Evolutionary conservation across 2,888 invertebrate genomes (phyloP), one percentile per base, ranked within the genome.

Genomic region (Teinopalpus imperialis): DNA sequence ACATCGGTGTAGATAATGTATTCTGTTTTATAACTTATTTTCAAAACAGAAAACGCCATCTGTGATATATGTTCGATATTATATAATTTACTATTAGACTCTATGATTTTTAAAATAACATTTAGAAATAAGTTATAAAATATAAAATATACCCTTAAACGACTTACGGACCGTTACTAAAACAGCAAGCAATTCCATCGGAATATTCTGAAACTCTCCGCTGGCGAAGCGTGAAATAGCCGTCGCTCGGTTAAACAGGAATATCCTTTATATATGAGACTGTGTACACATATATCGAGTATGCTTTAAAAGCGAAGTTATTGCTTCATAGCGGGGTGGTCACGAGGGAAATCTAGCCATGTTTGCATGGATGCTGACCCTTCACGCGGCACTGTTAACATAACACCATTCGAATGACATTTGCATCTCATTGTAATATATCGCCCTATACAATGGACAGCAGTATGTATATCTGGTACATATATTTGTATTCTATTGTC

Each of bases 351-450:
- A 85, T 87, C 66, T 66, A 71, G 61, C 55, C 57, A 64, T 69
- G 78, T 81, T 79, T 81, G 76, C 76, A 74, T 77, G 71, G 67
- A 60, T 52, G 69, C 72, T 82, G 81, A 83, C 83, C 83, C 81
- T 64, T 58, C 61, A 53, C 58, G 61, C 63, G 64, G 51, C 61
- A 64, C 65, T 59, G 68, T 76, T 80, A 76, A 75, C 70, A 70
- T 67, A 57, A 56, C 63, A 66, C 73, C 56, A 66, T 76, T 67
- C 67, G 70, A 74, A 76, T 76, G 63, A 75, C 81, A 83, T 86
- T 85, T 85, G 80, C 86, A 85, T 85, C 71, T 83, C 80, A 81
- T 82, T 82, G 76, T 78, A 66, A 74, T 69, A 74, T 72, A 81
- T 40, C 34, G 23, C 32, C 32, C 77, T 78, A 85, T 81, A 81